A percentile compares a stretch with the other conserved stretches of the same genome.
phyloP scores from a whole-genome alignment of 2,797 vertebrate genomes.

The Pagetopsis macropterus region DNA sequence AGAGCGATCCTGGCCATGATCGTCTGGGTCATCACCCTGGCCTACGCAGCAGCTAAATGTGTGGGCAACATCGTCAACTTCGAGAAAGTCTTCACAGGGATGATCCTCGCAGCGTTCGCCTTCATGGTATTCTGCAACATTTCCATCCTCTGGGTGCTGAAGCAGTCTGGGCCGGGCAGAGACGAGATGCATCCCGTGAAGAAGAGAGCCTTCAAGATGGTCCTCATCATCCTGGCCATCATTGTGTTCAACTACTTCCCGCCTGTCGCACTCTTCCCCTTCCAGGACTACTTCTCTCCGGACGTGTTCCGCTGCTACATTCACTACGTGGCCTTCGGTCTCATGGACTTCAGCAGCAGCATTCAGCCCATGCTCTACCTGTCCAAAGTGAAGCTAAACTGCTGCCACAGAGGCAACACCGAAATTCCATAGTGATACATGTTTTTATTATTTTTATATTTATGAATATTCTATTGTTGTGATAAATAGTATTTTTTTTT shows the following conservation, averaged over 20 bases:
- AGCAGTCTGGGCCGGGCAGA: constrained; percentile 65
- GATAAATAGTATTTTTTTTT: neutral
- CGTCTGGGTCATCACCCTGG: constrained; percentile 78
- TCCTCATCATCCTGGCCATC: constrained; percentile 83
- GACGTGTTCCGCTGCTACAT: constrained; percentile 81
- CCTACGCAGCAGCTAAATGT: constrained; percentile 74
- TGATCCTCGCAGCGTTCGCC: constrained; percentile 77
- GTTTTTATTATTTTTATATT: neutral
- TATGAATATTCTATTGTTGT: constrained; percentile 3
- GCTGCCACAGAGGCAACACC: constrained; percentile 34
- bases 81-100: constrained; percentile 75
- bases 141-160: constrained; percentile 77
- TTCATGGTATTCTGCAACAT: constrained; percentile 86
- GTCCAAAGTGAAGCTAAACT: constrained; percentile 71
- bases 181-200: constrained; percentile 85
- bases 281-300: constrained; percentile 72
- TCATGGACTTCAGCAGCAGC: constrained; percentile 87
- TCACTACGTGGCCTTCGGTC: constrained; percentile 78
- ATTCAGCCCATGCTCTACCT: constrained; percentile 85
- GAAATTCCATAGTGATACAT: neutral
- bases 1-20: constrained; percentile 53
- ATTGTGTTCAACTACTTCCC: constrained; percentile 86
- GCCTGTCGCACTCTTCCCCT: constrained; percentile 82
- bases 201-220: constrained; percentile 84
- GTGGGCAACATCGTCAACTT: constrained; percentile 71